Conservation (phyloP, 53 echinoderm and acorn worm species). For the Echinarachnius parma region DNA sequence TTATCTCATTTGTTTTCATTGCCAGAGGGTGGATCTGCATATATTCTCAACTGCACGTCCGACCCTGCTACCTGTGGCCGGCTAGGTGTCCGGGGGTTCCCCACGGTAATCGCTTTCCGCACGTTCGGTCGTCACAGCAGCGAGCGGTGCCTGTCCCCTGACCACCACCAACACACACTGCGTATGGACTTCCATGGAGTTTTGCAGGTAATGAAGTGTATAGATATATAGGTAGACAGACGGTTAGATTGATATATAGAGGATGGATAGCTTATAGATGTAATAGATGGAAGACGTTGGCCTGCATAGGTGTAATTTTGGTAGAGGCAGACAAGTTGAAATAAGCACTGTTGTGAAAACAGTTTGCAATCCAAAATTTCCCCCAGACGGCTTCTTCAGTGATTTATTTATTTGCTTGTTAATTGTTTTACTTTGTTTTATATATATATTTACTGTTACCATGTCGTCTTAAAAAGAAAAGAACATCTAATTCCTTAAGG, state of each 20-base stretch:
- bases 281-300: too few relatives aligned
- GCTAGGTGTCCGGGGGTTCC: slow-evolving; percentile 74
- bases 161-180: slow-evolving; percentile 54
- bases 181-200: slow-evolving; percentile 95
- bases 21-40: slow-evolving; percentile 71
- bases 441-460: too few relatives aligned
- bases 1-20: neutral
- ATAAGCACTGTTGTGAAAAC: too few relatives aligned
- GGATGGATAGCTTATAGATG: slow-evolving; percentile 54
- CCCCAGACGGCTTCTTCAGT: too few relatives aligned
- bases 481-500: too few relatives aligned
- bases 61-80: slow-evolving; percentile 62
- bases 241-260: slow-evolving; percentile 89
- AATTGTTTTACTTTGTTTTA: too few relatives aligned
- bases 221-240: slow-evolving; percentile 53
- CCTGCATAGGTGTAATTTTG: too few relatives aligned
- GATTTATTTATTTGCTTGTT: too few relatives aligned
- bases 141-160: slow-evolving; percentile 65
- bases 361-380: too few relatives aligned
- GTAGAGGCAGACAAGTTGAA: too few relatives aligned
- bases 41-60: slow-evolving; percentile 83
- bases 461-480: too few relatives aligned
- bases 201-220: slow-evolving; percentile 42
- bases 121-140: slow-evolving; percentile 61
- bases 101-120: slow-evolving; percentile 82